These are phyloP conservation scores for Tetramorium parvispinum DNA, from an alignment of 1,140 invertebrate genomes.

Conservation along the genomic window DNA sequence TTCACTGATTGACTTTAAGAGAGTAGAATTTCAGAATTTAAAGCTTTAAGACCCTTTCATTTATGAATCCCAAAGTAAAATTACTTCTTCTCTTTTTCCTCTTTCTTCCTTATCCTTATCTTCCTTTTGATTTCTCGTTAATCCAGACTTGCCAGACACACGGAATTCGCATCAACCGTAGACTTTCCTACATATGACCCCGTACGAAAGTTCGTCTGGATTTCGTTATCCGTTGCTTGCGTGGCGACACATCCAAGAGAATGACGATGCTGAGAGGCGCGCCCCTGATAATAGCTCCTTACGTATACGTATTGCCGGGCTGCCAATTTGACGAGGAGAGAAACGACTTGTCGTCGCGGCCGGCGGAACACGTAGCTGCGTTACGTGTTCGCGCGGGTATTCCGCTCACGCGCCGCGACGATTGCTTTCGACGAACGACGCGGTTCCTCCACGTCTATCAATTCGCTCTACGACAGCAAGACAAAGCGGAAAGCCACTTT, in stretches of 20 bases:
- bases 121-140: background rate
- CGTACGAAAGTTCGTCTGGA: background rate
- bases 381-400: conserved; percentile 59
- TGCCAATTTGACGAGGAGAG: conserved; percentile 70
- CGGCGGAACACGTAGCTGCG: conserved; percentile 41
- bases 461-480: conserved; percentile 42
- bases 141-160: background rate
- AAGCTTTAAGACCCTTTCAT: background rate
- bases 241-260: conserved; percentile 29
- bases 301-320: conserved; percentile 56
- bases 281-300: conserved; percentile 48
- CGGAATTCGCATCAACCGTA: background rate
- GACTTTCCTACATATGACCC: background rate
- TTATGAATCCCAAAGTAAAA: background rate
- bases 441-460: conserved; percentile 53
- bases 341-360: conserved; percentile 54
- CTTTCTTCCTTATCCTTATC: background rate
- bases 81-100: background rate
- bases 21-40: background rate
- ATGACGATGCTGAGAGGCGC: conserved; percentile 49
- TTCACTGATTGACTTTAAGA: too few relatives aligned
- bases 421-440: conserved; percentile 68
- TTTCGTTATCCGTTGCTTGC: conserved; percentile 18
- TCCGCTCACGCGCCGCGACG: conserved; percentile 63
- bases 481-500: conserved; percentile 39